phyloP scores from a whole-genome alignment of 2,888 invertebrate genomes.

The Leptopilina syphax region DNA sequence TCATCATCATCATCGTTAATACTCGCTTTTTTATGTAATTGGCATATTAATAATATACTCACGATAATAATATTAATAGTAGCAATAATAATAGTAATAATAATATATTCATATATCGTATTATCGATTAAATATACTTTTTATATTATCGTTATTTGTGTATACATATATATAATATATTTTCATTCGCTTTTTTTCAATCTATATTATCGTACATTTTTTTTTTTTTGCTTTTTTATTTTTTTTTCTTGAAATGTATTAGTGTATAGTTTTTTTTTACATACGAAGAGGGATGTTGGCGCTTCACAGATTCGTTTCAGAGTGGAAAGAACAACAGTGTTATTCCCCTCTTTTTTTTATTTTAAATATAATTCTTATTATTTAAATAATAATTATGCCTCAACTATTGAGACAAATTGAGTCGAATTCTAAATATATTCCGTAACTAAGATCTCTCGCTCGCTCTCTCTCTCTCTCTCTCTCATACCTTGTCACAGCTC shows the following conservation, averaged over 20 bases:
- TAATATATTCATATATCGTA: constrained; percentile 57
- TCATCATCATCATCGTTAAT: constrained; percentile 60
- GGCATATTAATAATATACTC: constrained; percentile 64
- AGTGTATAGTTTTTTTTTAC: constrained; percentile 53
- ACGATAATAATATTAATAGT: constrained; percentile 59
- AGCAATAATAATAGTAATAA: constrained; percentile 58
- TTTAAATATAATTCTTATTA: constrained; percentile 22
- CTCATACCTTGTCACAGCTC: constrained; percentile 54
- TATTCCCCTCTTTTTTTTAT: constrained; percentile 10
- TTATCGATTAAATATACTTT: constrained; percentile 65
- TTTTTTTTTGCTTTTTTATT: constrained; percentile 30
- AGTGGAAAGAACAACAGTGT: constrained; percentile 62
- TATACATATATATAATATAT: constrained; percentile 67
- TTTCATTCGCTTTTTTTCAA: constrained; percentile 56
- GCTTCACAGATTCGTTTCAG: constrained; percentile 70
- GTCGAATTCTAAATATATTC: constrained; percentile 40
- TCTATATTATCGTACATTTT: constrained; percentile 54
- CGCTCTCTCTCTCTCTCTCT: constrained; percentile 28
- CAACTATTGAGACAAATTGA: constrained; percentile 6
- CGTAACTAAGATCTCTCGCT: constrained; percentile 37
- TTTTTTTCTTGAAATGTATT: constrained; percentile 61
- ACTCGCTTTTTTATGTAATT: constrained; percentile 68
- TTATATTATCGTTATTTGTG: constrained; percentile 69
- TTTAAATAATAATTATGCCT: constrained; percentile 34
- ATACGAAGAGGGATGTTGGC: constrained; percentile 68